phyloP scores from a whole-genome alignment of 2,888 invertebrate species.

The Papilio protenor region DNA sequence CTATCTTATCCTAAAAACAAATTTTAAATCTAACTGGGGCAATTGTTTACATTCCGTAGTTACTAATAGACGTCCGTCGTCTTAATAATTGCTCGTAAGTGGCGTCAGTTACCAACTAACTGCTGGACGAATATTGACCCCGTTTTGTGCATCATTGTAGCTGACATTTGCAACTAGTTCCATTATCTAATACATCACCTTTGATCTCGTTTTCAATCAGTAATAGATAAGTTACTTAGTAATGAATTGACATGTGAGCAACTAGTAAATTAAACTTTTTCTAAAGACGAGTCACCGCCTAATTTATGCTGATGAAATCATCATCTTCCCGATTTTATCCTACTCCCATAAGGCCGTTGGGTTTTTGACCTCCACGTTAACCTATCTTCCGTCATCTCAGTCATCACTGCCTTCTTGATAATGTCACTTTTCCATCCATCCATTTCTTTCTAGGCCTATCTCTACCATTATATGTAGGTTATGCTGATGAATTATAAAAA shows the following conservation, averaged over 20 bases:
- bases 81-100: constrained; percentile 36
- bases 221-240: neutral
- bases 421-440: no score
- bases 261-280: no score
- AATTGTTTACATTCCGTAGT: constrained; percentile 30
- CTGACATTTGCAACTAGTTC: neutral
- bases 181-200: neutral
- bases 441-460: no score
- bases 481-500: no score
- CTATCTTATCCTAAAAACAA: neutral
- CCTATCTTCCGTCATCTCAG: no score
- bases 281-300: no score
- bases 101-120: constrained; percentile 23
- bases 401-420: no score
- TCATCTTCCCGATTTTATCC: no score
- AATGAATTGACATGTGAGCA: neutral
- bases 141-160: constrained; percentile 46
- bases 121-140: constrained; percentile 52
- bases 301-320: no score
- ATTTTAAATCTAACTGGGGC: neutral
- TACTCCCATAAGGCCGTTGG: no score
- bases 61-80: constrained; percentile 16
- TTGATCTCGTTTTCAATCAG: neutral
- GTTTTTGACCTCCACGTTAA: no score
- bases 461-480: no score